Percentiles rank a stretch among this genome's conserved stretches.
Conservation (phyloP, 2,888 invertebrate genomes). For the Oasisia sp. region DNA sequence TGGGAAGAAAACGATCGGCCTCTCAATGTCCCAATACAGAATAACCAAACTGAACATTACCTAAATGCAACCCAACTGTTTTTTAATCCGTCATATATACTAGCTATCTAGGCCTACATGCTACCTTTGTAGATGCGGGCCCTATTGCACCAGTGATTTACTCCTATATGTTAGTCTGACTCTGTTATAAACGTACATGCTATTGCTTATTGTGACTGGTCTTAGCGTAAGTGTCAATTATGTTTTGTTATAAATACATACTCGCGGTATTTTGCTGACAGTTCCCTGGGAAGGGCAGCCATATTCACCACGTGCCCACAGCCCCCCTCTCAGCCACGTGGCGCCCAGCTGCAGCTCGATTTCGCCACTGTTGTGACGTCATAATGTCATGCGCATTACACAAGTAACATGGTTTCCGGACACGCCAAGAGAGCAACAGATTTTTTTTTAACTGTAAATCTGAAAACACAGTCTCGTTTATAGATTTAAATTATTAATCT, state of each 20-base stretch:
- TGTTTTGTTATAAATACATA: background rate
- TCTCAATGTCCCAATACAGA: no score
- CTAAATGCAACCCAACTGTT: no score
- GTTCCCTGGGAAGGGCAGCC: background rate
- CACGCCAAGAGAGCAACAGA: background rate
- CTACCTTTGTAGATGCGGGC: no score
- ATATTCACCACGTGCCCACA: background rate
- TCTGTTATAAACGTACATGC: background rate
- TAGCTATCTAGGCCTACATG: no score
- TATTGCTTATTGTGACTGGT: background rate
- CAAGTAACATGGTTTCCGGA: background rate
- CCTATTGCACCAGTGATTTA: no score
- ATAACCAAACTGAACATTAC: no score
- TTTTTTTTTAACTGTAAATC: no score
- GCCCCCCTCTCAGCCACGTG: background rate
- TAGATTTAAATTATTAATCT: no score
- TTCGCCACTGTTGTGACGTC: background rate
- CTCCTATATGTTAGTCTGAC: no score
- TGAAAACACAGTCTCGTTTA: background rate
- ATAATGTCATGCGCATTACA: background rate
- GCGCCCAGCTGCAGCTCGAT: no score
- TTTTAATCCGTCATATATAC: no score
- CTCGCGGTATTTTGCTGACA: conserved; percentile 9
- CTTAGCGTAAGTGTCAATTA: background rate
- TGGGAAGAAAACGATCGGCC: no score